Conservation (phyloP, 2,113 vertebrate species). For the Telmatochromis sp. region DNA sequence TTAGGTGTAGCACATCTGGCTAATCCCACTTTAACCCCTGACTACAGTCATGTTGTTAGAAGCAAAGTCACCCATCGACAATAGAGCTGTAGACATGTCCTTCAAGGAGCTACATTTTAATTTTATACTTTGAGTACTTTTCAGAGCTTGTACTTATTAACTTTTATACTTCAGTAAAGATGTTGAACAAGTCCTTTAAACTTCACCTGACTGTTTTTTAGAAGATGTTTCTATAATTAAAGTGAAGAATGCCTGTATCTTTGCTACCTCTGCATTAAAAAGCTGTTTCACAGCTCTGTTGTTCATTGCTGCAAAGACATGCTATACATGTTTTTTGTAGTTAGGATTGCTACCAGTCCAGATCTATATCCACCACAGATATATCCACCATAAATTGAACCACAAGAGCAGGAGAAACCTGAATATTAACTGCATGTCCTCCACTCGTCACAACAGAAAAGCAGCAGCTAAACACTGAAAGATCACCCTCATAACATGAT, state of each 20-base stretch:
- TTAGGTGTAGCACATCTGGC: background rate
- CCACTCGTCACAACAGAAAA: background rate
- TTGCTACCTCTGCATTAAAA: background rate
- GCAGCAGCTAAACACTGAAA: background rate
- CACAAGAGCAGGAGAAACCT: background rate
- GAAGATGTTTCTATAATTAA: background rate
- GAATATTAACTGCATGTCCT: background rate
- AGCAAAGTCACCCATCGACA: background rate
- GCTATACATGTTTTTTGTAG: background rate
- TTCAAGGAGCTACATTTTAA: background rate
- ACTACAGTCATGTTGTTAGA: background rate
- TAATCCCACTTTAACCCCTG: background rate
- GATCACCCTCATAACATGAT: background rate
- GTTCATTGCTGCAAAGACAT: background rate
- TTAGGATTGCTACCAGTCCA: background rate
- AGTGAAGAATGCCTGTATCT: background rate
- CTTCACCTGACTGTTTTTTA: background rate
- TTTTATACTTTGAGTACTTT: background rate
- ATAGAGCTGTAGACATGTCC: background rate
- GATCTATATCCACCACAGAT: background rate
- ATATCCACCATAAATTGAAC: background rate
- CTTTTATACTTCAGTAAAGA: background rate
- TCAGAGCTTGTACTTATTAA: background rate
- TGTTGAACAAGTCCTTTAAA: background rate
- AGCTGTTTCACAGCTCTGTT: background rate